Base-by-base conservation (phyloP, 2,113 vertebrate genomes). In the Neotragus moschatus region DNA sequence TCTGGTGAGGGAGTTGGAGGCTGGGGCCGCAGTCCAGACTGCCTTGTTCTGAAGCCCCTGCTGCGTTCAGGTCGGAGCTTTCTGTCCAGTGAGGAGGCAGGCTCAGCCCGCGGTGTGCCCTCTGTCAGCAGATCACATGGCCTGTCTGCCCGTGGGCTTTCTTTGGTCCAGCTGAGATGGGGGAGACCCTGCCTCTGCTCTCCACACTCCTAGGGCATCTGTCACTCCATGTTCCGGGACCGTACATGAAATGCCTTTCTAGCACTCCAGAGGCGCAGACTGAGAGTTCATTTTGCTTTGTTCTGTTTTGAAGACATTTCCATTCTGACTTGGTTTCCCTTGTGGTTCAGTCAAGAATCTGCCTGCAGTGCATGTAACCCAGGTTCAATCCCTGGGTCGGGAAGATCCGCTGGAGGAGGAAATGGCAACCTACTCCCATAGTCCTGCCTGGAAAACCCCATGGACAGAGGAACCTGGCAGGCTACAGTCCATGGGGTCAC, bases 301-400 rank as follows among this genome's bases (percentile, higher is more conserved):
- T n/a, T 94, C 47, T 56, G 9, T 70, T 73, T 87, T 90, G 23
- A 86, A 89, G 39, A 70, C 26, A 28, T 30, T 79, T 97, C 94
- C 5, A 47, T 58, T 89, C 26, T 73, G 23, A 56, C 33, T 58
- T 70, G 66, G 66, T 70, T 70, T 23, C 66, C 66, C 66, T 23
- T 70, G 19, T 70, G 66, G 66, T 39, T 39, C 66, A 70, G 63
- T 70, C n/a, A 23, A 70, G 63, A 36, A 70, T 70, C 63, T 70
- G n/a, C 19, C 19, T 70, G 66, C 66, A 12, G 66, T 23, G 10
- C 19, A 12, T 39, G 19, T 23, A 70, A 39, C 66, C 66, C n/a
- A 39, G 19, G 66, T 70, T 70, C 1, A 0, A 70, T 70, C 66
- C n/a, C 66, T 70, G n/a, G 19, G 10, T 70, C 10, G 0, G n/a